A percentile compares a stretch with the other conserved stretches of the same genome.
Conservation (phyloP, 2,888 invertebrate genomes). For the Ceraclea dissimilis region DNA sequence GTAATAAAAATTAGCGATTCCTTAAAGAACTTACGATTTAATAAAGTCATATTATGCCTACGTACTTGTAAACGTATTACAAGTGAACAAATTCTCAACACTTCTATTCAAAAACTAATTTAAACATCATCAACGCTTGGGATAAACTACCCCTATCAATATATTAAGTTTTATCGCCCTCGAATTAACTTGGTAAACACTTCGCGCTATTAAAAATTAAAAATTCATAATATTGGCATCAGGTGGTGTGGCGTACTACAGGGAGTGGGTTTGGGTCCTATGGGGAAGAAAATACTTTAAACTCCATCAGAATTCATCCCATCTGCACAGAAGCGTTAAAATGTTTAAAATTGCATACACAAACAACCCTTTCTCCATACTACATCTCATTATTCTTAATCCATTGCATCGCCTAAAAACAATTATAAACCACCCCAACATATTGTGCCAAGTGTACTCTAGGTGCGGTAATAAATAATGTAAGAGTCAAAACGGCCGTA, state of each 20-base stretch:
- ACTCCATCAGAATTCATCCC: not conserved
- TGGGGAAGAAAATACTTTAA: not conserved
- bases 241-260: not conserved
- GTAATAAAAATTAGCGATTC: too few relatives aligned
- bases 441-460: too few relatives aligned
- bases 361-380: not conserved
- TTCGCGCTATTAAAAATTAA: conserved; percentile 1
- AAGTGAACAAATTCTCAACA: too few relatives aligned
- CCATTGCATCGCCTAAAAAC: not conserved
- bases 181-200: not conserved
- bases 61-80: too few relatives aligned
- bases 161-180: not conserved
- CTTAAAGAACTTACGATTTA: too few relatives aligned
- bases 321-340: not conserved
- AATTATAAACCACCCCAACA: not conserved
- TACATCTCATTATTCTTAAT: not conserved
- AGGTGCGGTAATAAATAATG: too few relatives aligned
- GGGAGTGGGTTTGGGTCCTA: not conserved
- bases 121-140: too few relatives aligned
- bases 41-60: too few relatives aligned
- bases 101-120: too few relatives aligned
- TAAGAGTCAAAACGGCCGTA: too few relatives aligned
- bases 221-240: conserved; percentile 1
- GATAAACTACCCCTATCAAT: not conserved
- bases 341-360: not conserved